Evolutionary conservation across 2,797 vertebrate species (phyloP).

Genomic region (Leptoclinus maculatus): DNA sequence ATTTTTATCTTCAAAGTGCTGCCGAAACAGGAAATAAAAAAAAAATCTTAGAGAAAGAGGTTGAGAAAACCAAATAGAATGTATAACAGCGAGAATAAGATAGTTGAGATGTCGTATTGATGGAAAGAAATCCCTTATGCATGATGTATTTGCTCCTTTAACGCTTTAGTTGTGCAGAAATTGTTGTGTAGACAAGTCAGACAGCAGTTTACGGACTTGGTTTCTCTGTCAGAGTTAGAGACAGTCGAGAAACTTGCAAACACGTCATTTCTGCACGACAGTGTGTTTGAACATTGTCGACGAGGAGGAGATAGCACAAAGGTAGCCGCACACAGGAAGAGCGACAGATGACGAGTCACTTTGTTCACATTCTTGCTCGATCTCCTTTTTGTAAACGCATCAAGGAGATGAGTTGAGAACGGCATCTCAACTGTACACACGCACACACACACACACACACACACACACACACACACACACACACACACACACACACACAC

Average conservation of each 20-base stretch:
- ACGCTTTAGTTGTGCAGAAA: conserved; percentile 31
- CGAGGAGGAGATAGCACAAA: conserved; percentile 35
- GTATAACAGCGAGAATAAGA: not conserved
- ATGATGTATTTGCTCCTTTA: conserved; percentile 53
- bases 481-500: conserved; percentile 9
- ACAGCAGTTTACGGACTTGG: conserved; percentile 2
- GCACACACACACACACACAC: conserved; percentile 19
- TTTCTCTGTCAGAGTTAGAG: conserved; percentile 33
- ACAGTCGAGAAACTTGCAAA: conserved; percentile 42
- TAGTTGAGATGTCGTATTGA: conserved; percentile 1
- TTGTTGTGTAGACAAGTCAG: conserved; percentile 14
- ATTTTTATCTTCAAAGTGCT: not conserved
- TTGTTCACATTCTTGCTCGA: conserved; percentile 33
- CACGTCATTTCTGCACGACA: conserved; percentile 4
- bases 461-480: conserved; percentile 6
- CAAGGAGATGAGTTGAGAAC: conserved; percentile 13
- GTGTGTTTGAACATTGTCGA: conserved; percentile 49
- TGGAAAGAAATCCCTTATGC: conserved; percentile 28
- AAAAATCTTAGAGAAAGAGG: not conserved
- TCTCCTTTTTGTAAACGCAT: conserved; percentile 18
- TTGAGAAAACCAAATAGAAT: not conserved
- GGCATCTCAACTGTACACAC: not conserved
- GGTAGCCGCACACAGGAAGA: conserved; percentile 11
- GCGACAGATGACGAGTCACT: conserved; percentile 21
- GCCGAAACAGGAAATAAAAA: not conserved